Base-by-base conservation (phyloP, 2,797 vertebrate genomes). In the Lerista edwardsae region DNA sequence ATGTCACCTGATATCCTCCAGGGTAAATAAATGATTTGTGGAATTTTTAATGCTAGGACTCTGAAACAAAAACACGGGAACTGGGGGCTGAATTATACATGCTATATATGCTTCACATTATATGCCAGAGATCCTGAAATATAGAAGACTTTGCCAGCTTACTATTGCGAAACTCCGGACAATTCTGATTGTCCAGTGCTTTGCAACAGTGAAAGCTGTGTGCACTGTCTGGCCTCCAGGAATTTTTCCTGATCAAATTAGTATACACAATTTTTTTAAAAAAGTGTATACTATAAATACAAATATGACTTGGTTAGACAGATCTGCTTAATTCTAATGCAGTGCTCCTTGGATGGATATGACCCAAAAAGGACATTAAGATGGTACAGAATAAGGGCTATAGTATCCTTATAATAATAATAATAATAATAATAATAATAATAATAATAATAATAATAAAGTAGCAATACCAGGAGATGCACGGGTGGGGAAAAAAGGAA, bases 21-120 rank as follows among this genome's bases (percentile, higher is more conserved):
- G 96, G 94, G 96, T 92, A 95, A 95, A 96, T 93, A 96, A 97
- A 95, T 95, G 96, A 97, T 97, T 96, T 94, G 94, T 96, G 93
- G 95, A 94, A 96, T 96, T 95, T 96, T 93, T 95, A 95, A 94
- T 91, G 87, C 84, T 93, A 86, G 88, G 89, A 93, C 92, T 85
- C 39, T 85, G 85, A 89, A 91, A 88, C n/a, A 87, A 91, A 86
- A 89, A 90, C 89, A 86, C 31, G 55, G 75, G 34, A 84, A 84
- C 80, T 88, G 84, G 85, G 47, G 83, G 68, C 67, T 88, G 87
- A 81, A 86, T 80, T 82, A 88, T 93, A 74, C 73, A 77, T 86
- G 36, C 39, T 59, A 21, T 74, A 21, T 74, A 68, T 75, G 76
- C 57, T 47, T 77, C 59, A 31, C 55, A 73, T 64, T 55, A 65